Conservation (phyloP, 2,888 invertebrate species). For the Sinohyriopsis cumingii region DNA sequence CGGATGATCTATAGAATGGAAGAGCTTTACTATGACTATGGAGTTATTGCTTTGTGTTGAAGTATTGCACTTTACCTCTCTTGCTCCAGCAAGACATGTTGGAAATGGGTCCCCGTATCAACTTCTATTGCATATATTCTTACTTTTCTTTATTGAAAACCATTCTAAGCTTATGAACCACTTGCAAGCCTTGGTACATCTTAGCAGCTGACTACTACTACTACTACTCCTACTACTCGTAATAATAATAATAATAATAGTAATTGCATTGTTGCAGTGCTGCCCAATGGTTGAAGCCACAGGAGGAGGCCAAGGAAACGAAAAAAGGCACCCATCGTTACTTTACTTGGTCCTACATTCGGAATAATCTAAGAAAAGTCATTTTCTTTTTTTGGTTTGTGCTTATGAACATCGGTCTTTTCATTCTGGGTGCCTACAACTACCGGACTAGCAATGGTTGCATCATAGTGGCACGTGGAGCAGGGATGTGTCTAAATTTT, state of each 20-base stretch:
- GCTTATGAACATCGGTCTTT: slow-evolving; percentile 83
- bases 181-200: too few relatives aligned
- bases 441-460: slow-evolving; percentile 46
- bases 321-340: slow-evolving; percentile 79
- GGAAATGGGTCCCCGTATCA: too few relatives aligned
- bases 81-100: too few relatives aligned
- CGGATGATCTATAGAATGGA: too few relatives aligned
- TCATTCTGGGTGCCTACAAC: slow-evolving; percentile 70
- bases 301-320: slow-evolving; percentile 62
- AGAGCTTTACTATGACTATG: too few relatives aligned
- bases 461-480: slow-evolving; percentile 81
- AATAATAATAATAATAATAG: background rate
- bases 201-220: too few relatives aligned
- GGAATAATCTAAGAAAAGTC: slow-evolving; percentile 82
- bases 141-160: too few relatives aligned
- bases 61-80: too few relatives aligned
- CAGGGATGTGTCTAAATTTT: slow-evolving; percentile 90
- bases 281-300: slow-evolving; percentile 93
- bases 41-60: too few relatives aligned
- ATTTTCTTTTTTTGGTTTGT: slow-evolving; percentile 82
- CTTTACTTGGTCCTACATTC: slow-evolving; percentile 85
- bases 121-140: too few relatives aligned
- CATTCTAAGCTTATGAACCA: too few relatives aligned
- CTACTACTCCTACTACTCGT: background rate
- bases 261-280: slow-evolving; percentile 78